Evolutionary conservation across 2,113 vertebrate species (phyloP).

Genomic region (Syrrhaptes paradoxus): DNA sequence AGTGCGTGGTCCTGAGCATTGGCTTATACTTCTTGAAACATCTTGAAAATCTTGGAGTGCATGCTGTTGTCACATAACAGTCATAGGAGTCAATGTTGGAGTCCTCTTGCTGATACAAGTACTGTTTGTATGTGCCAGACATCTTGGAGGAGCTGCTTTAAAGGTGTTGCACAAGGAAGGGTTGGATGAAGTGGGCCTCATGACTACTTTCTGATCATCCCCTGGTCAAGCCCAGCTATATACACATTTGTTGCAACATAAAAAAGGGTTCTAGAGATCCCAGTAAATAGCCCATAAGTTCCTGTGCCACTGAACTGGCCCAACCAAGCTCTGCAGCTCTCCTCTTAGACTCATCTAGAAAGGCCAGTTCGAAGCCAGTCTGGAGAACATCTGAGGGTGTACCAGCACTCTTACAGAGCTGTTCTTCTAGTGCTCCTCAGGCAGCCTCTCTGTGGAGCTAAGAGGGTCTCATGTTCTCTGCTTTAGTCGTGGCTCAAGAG

Average conservation of each 20-base stretch:
- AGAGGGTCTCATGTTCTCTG: accelerated
- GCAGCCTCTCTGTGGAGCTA: background rate
- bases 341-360: background rate
- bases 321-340: background rate
- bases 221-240: background rate
- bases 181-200: background rate
- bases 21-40: background rate
- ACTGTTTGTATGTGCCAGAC: background rate
- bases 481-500: background rate
- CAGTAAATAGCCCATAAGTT: background rate
- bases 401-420: background rate
- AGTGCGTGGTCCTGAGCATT: background rate
- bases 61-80: accelerated
- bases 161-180: background rate
- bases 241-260: background rate
- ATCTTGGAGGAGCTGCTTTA: background rate
- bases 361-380: background rate
- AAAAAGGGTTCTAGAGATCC: background rate
- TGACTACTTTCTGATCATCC: background rate
- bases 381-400: background rate
- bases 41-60: background rate
- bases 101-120: background rate
- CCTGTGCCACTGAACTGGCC: background rate
- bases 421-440: background rate
- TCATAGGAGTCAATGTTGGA: background rate